Conservation (phyloP, 2,113 vertebrate species). For the Tenrec ecaudatus region DNA sequence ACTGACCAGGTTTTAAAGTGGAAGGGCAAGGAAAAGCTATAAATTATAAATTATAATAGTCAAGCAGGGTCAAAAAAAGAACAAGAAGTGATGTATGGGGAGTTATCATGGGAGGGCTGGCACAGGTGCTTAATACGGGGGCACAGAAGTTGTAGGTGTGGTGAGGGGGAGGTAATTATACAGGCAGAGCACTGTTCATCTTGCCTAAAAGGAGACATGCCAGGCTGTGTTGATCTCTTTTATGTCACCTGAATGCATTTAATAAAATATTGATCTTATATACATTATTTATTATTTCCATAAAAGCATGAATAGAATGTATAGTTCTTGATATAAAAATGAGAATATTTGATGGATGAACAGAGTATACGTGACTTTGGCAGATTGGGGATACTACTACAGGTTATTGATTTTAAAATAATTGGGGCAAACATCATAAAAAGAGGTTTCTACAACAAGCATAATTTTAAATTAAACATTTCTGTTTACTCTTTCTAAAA, state of each 20-base stretch:
- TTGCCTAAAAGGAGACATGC: neutral
- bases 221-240: neutral
- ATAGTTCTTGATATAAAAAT: neutral
- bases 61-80: neutral
- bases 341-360: neutral
- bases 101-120: neutral
- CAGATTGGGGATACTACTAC: neutral
- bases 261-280: neutral
- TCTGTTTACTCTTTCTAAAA: neutral
- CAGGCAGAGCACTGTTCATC: neutral
- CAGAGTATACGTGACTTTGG: neutral
- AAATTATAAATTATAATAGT: conserved; percentile 48
- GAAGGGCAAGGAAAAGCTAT: conserved; percentile 39
- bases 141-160: neutral
- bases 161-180: neutral
- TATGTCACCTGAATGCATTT: neutral
- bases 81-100: neutral
- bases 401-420: neutral
- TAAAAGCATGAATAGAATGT: neutral
- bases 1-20: conserved; percentile 38
- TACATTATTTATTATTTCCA: neutral
- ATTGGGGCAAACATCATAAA: neutral
- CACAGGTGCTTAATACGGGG: neutral
- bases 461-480: neutral
- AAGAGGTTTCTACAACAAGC: neutral